Evolutionary conservation across 2,797 vertebrate genomes (phyloP), one percentile per base, ranked within the genome.

Genomic region (Sebastes itinus): DNA sequence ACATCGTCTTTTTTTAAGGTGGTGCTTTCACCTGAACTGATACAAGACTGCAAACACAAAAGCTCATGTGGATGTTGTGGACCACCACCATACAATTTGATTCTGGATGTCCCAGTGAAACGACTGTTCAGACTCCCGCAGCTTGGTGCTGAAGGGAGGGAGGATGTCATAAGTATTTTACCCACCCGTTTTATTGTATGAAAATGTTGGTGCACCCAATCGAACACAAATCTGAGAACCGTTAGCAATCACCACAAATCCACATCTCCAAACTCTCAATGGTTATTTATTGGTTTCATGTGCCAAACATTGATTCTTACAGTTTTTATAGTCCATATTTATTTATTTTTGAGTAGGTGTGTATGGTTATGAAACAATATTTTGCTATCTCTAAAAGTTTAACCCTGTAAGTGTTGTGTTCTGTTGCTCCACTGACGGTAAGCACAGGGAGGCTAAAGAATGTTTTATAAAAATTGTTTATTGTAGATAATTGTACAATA

Each of bases 401-500:
- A 75, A 79, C 33, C 72, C 70, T 88, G 83, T 81, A 58, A 60
- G 68, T 90, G 83, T 91, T 82, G 54, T 87, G 82, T 91, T 91
- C 62, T 77, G 72, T 87, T 85, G 74, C 81, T 88, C 87, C 78
- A 74, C 83, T 89, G 77, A 87, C 77, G 38, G 80, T 81, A 88
- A 89, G 80, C 87, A 90, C 90, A 84, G 89, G 90, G 87, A 89
- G 88, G 77, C 72, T 87, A 87, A 93, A 93, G 90, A 92, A 91
- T 88, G 88, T 93, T 92, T 95, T 94, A 91, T 93, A 91, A 92
- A 46, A 94, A 82, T 77, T 91, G 90, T 95, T 92, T 92, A 94
- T 94, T 96, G 96, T 96, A 96, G 93, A 96, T 96, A 96, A 87
- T 87, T 96, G 96, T 96, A 96, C 86, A 94, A 94, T 95, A 94